Evolutionary conservation across 2,888 invertebrate genomes (phyloP).

Genomic region (Dryococelus australis): DNA sequence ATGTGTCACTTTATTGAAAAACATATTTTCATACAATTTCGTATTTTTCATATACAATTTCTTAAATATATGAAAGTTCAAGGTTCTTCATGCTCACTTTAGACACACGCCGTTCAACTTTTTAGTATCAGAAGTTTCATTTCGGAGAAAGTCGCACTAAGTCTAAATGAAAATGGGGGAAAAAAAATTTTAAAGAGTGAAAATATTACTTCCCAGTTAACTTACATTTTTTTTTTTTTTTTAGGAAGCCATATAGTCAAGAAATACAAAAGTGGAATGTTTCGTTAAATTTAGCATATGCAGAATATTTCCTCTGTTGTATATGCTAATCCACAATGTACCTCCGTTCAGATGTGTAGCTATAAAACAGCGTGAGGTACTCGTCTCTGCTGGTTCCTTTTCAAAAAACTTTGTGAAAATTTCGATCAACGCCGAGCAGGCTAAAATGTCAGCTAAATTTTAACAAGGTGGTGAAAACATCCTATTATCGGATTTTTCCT

Average conservation of each 20-base stretch:
- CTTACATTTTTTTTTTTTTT: neutral
- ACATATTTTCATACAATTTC: too few species aligned
- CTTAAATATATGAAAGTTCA: too few species aligned
- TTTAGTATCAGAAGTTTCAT: too few species aligned
- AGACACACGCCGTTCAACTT: too few species aligned
- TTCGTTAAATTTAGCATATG: neutral
- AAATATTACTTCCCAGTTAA: too few species aligned
- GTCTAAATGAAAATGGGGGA: too few species aligned
- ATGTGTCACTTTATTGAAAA: too few species aligned
- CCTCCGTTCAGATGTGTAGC: too few species aligned
- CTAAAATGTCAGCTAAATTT: slow-evolving; percentile 18
- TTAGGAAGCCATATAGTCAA: neutral
- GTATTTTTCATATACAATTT: too few species aligned
- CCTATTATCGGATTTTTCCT: slow-evolving; percentile 28
- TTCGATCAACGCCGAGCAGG: neutral
- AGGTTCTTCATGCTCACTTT: too few species aligned
- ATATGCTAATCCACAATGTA: neutral
- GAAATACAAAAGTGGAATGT: neutral
- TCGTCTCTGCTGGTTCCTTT: neutral
- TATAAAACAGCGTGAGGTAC: neutral
- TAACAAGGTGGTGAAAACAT: slow-evolving; percentile 25
- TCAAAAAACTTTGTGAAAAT: neutral
- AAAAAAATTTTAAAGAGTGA: too few species aligned
- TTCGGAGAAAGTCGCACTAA: too few species aligned
- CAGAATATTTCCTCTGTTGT: neutral